Evolutionary conservation across 2,797 vertebrate genomes (phyloP).

Genomic region (Poeciliopsis gracilis): DNA sequence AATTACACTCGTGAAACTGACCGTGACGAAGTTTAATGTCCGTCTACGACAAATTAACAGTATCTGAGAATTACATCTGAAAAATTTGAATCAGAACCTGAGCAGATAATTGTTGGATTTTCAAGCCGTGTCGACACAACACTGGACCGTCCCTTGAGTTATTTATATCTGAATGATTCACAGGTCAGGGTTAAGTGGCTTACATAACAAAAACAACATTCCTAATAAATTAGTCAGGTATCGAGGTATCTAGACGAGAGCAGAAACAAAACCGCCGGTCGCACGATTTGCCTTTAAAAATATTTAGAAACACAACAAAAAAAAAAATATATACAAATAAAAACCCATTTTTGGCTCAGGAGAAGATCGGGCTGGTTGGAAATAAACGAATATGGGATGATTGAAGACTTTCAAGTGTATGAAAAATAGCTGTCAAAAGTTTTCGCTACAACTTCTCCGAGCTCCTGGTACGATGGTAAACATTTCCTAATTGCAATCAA

Average conservation of each 20-base stretch:
- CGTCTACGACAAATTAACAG: not conserved
- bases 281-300: not conserved
- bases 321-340: not conserved
- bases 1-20: not conserved
- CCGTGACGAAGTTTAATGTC: not conserved
- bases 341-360: not conserved
- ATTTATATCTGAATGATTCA: slow-evolving; percentile 3
- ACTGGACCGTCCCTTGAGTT: not conserved
- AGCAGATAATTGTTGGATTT: not conserved
- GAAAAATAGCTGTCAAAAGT: not conserved
- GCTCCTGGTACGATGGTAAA: not conserved
- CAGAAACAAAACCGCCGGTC: not conserved
- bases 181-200: not conserved
- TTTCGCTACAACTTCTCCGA: not conserved
- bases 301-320: not conserved
- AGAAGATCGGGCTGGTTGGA: not conserved
- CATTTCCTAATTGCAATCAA: not conserved
- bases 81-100: not conserved
- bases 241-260: not conserved
- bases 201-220: not conserved
- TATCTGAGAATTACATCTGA: not conserved
- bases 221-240: not conserved
- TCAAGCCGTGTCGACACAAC: not conserved
- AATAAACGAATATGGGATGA: not conserved
- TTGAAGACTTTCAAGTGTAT: not conserved